Base-by-base conservation (phyloP, 2,797 vertebrate species). In the Miichthys miiuy region DNA sequence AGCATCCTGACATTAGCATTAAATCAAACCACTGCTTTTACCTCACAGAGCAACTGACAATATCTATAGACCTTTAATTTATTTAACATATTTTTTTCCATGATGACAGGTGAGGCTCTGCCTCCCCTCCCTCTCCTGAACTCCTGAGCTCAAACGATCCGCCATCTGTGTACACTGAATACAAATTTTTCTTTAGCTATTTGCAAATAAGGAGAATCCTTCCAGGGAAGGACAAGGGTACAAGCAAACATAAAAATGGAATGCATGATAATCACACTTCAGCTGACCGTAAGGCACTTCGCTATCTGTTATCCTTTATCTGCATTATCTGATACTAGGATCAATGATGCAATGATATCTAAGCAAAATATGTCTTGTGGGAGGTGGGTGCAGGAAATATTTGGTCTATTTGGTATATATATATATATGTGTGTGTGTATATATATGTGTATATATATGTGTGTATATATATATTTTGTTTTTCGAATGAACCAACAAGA, bases 31-130 rank as follows among this genome's bases (percentile, higher is more conserved):
- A 21, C 27, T 47, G 23, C 11, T n/a, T 51, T n/a, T 21, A 50
- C 38, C 21, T 27, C 6, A 23, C 5, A 8, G 14, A 51, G 52
- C 16, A 1, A 2, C 34, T 46, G 2, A 0, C 6, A 0, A 0
- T 30, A 11, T 6, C 50, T 56, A 6, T n/a, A 13, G 61, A 63
- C 42, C 6, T 23, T 46, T 34, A 17, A 7, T 13, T 27, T 46
- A 27, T 30, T 30, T 1, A 11, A 25, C 3, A 25, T 27, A 4
- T 47, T 27, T 16, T 63, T 16, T 47, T 27, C 42, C 30, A 34
- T 6, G 30, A 34, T 34, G 30, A 7, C 30, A 34, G 30, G 30
- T 34, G 30, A 34, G 30, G 30, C 6, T 1, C 30, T 34, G 30
- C 6, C 30, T 34, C 6, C 30, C 30, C 27, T 27, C 3, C 4